phyloP scores from a whole-genome alignment of 2,888 invertebrate genomes.

The Eucera pruinosa region DNA sequence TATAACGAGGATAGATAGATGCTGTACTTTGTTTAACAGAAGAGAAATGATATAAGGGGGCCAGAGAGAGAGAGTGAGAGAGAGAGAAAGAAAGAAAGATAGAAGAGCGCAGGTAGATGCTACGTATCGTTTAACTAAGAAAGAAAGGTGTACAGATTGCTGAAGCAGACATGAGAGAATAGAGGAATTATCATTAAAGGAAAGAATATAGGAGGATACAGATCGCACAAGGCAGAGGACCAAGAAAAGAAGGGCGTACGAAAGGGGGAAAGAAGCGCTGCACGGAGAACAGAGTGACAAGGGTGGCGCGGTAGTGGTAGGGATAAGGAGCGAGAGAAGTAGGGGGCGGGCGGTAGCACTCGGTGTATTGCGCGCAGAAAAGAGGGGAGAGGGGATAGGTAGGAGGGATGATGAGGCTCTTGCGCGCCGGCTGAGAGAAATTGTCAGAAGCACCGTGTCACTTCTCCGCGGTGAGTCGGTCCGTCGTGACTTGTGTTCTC shows the following conservation, averaged over 20 bases:
- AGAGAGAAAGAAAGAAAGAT: background rate
- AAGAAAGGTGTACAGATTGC: background rate
- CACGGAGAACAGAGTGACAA: background rate
- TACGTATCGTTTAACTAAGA: background rate
- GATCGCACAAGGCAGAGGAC: background rate
- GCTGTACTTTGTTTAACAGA: background rate
- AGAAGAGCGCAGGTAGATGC: background rate
- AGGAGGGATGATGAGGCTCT: slow-evolving; percentile 74
- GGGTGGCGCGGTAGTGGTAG: background rate
- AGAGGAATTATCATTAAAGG: too few species aligned
- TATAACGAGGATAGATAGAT: background rate
- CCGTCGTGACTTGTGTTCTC: slow-evolving; percentile 54
- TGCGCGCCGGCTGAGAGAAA: slow-evolving; percentile 76
- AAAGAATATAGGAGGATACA: too few species aligned
- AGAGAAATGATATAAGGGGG: background rate
- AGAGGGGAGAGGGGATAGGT: slow-evolving; percentile 32
- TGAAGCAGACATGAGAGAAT: too few species aligned
- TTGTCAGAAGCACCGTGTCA: slow-evolving; percentile 76
- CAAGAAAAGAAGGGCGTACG: slow-evolving; percentile 18
- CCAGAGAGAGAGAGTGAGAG: too few species aligned
- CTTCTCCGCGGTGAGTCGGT: slow-evolving; percentile 74
- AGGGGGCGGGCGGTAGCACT: slow-evolving; percentile 5
- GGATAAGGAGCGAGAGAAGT: background rate
- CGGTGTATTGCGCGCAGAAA: slow-evolving; percentile 29
- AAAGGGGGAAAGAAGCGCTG: slow-evolving; percentile 10